These are phyloP conservation scores for Troides aeacus DNA, from an alignment of 2,888 invertebrate genomes.

Conservation along the genomic window DNA sequence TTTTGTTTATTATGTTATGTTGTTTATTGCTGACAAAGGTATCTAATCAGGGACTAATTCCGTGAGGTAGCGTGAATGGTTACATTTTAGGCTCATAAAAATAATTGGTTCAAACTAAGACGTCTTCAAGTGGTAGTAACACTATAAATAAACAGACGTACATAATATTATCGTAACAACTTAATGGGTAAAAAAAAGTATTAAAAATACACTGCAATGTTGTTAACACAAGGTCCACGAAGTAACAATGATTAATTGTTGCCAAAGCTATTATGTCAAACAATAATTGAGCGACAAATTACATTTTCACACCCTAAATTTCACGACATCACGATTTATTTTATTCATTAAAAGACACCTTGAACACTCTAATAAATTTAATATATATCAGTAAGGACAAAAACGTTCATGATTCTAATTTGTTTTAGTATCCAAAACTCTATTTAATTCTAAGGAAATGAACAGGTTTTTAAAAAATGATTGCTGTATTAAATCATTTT, in stretches of 20 bases:
- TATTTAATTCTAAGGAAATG: too few species aligned
- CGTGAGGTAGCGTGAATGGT: slow-evolving; percentile 15
- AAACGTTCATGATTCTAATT: background rate
- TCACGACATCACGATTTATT: slow-evolving; percentile 1
- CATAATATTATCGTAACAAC: background rate
- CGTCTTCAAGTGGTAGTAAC: background rate
- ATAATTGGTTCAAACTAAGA: slow-evolving; percentile 25
- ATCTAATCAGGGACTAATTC: slow-evolving; percentile 15
- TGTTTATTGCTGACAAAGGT: slow-evolving; percentile 6
- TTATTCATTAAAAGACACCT: background rate
- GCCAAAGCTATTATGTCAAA: slow-evolving; percentile 14
- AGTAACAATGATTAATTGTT: slow-evolving; percentile 10
- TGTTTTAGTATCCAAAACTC: too few species aligned
- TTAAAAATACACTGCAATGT: background rate
- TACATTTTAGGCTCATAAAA: slow-evolving; percentile 23
- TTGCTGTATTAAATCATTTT: too few species aligned
- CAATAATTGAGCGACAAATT: slow-evolving; percentile 15
- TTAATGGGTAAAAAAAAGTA: background rate
- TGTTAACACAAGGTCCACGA: background rate
- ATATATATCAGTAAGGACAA: background rate
- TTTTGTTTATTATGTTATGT: too few species aligned
- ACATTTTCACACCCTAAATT: slow-evolving; percentile 7
- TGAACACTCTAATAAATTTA: background rate
- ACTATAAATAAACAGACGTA: background rate
- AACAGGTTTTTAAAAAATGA: too few species aligned